phyloP scores from a whole-genome alignment of 2,888 invertebrate genomes.

The Hedychridium roseum region DNA sequence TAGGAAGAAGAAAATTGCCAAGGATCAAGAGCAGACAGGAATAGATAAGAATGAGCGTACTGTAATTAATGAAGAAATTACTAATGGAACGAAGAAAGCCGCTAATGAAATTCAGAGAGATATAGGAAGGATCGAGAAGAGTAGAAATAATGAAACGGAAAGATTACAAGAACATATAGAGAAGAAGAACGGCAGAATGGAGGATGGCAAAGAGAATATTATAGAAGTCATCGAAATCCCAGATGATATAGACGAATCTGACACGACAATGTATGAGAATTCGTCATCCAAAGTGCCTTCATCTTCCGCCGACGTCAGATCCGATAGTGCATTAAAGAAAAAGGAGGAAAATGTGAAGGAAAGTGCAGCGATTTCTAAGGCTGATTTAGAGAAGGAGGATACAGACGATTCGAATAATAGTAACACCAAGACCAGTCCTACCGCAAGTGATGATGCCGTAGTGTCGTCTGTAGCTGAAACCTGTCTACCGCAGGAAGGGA shows the following conservation, averaged over 20 bases:
- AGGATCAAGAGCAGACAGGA: too few relatives aligned
- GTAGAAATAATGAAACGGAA: too few relatives aligned
- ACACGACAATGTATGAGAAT: not conserved
- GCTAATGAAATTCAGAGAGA: too few relatives aligned
- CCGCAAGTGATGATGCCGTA: not conserved
- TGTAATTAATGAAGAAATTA: too few relatives aligned
- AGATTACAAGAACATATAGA: not conserved
- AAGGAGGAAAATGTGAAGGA: not conserved
- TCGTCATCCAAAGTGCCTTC: too few relatives aligned
- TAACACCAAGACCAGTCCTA: not conserved
- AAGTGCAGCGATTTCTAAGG: not conserved
- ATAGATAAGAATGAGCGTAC: too few relatives aligned
- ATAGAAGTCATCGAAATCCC: not conserved
- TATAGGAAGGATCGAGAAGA: too few relatives aligned
- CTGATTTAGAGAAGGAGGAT: not conserved
- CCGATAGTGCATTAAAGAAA: not conserved
- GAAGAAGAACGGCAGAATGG: not conserved
- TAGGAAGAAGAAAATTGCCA: too few relatives aligned
- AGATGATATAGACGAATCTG: not conserved
- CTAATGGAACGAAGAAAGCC: too few relatives aligned
- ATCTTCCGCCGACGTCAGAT: too few relatives aligned
- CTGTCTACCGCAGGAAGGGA: not conserved
- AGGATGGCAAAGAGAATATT: not conserved
- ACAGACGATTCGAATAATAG: slow-evolving; percentile 15
- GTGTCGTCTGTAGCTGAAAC: not conserved